Evolutionary conservation across 2,797 vertebrate species (phyloP), one percentile per base, ranked within the genome.

Genomic region (Pogonophryne albipinna): DNA sequence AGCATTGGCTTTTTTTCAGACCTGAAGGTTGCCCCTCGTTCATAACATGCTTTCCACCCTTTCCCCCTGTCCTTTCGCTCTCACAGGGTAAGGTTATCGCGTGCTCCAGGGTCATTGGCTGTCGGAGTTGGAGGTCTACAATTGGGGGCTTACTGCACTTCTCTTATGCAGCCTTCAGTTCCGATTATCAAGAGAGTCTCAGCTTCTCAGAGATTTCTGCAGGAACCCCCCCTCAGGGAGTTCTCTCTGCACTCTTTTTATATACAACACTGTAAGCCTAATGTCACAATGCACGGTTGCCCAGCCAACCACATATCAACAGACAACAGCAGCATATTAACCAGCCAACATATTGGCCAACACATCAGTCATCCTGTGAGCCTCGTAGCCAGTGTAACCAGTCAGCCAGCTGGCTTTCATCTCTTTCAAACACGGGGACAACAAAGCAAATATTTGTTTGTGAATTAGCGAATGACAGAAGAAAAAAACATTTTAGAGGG

Each of bases 361-460:
- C n/a, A 60, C 58, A 61, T 19, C 55, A 56, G 34, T 44, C 62
- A 63, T 70, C 53, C 46, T 20, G n/a, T 38, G 10, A 52, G 52
- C 47, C 53, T 68, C 44, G 42, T 14, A 38, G 50, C 41, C 38
- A 76, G 42, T 27, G 9, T 42, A 50, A 53, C 68, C 46, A 78
- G 59, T 73, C 63, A 71, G 46, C 63, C 60, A 80, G 69, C 58
- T 67, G 27, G 44, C 68, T 66, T 65, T 58, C 6, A 41, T 74
- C 41, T 46, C n/a, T 19, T 58, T 59, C 55, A 49, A 68, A 74
- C n/a, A 20, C 0, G 2, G 45, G 19, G 55, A 62, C 10, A 42
- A 75, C 47, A 76, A 66, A 76, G 51, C 47, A 65, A 57, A 65
- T 62, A 73, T 79, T 51, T 63, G 42, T 73, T 65, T 3, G 52